phyloP scores from a whole-genome alignment of 2,797 vertebrate species.

The Argyrosomus regius region DNA sequence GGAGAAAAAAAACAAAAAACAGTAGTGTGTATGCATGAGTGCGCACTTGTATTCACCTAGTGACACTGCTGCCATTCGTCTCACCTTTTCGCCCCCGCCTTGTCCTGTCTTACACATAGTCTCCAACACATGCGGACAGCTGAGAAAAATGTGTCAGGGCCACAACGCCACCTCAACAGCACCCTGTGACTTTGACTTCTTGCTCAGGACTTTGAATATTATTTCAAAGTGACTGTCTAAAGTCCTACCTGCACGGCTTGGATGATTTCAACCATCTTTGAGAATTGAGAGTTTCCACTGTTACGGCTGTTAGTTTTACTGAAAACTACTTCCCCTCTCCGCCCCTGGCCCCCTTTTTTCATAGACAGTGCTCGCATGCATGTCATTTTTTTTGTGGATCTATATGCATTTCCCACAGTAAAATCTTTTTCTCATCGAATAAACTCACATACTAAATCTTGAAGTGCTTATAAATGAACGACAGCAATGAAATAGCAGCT shows the following conservation, averaged over 20 bases:
- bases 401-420: constrained; percentile 22
- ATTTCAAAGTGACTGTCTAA: constrained; percentile 54
- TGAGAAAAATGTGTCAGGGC: constrained; percentile 57
- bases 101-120: constrained; percentile 50
- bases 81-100: constrained; percentile 52
- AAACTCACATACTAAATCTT: constrained; percentile 63
- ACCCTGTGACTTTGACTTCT: constrained; percentile 63
- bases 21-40: constrained; percentile 59
- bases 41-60: constrained; percentile 62
- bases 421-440: constrained; percentile 34
- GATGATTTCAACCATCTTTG: constrained; percentile 25
- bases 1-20: neutral
- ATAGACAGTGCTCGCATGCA: neutral
- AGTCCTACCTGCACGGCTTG: constrained; percentile 42
- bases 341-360: neutral
- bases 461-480: constrained; percentile 55
- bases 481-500: constrained; percentile 55
- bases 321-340: neutral
- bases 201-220: constrained; percentile 59
- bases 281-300: constrained; percentile 8
- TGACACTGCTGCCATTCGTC: constrained; percentile 62
- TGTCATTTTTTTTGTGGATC: neutral
- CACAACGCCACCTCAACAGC: constrained; percentile 52
- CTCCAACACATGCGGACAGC: constrained; percentile 64
- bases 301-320: constrained; percentile 15